phyloP scores from a whole-genome alignment of 2,797 vertebrate genomes.

The Acrossocheilus fasciatus region DNA sequence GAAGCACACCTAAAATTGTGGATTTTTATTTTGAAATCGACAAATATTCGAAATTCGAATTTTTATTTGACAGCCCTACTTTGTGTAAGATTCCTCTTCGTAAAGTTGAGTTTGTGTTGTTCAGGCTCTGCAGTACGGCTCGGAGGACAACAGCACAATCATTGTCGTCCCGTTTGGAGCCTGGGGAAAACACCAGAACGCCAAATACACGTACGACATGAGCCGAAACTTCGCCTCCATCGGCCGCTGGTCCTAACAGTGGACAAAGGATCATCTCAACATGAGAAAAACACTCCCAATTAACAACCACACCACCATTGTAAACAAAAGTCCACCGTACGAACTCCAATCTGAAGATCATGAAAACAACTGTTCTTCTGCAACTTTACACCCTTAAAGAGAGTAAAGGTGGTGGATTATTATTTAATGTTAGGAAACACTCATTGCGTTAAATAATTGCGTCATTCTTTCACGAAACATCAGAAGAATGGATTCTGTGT shows the following conservation, averaged over 20 bases:
- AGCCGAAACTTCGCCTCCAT: conserved; percentile 94
- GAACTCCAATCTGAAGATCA: background rate
- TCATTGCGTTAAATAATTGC: background rate
- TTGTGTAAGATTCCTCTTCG: background rate
- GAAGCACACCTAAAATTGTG: too few relatives aligned
- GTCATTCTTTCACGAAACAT: background rate
- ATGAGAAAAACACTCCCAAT: background rate
- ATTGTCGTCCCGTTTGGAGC: conserved; percentile 95
- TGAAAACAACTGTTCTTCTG: background rate
- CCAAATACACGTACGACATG: conserved; percentile 88
- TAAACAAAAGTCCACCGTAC: background rate
- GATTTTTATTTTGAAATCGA: too few relatives aligned
- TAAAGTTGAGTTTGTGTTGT: conserved; percentile 24
- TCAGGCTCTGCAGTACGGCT: conserved; percentile 92
- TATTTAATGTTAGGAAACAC: background rate
- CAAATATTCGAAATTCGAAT: background rate
- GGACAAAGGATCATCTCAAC: background rate
- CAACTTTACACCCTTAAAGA: background rate
- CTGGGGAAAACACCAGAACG: conserved; percentile 92
- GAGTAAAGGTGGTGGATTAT: background rate
- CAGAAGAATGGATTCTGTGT: background rate
- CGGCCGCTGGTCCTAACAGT: conserved; percentile 86
- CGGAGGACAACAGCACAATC: conserved; percentile 94
- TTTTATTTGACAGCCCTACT: background rate
- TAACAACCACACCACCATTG: background rate